A percentile compares a stretch with the other conserved stretches of the same genome.
Conservation (phyloP, 2,888 invertebrate genomes). For the Trichogramma evanescens region DNA sequence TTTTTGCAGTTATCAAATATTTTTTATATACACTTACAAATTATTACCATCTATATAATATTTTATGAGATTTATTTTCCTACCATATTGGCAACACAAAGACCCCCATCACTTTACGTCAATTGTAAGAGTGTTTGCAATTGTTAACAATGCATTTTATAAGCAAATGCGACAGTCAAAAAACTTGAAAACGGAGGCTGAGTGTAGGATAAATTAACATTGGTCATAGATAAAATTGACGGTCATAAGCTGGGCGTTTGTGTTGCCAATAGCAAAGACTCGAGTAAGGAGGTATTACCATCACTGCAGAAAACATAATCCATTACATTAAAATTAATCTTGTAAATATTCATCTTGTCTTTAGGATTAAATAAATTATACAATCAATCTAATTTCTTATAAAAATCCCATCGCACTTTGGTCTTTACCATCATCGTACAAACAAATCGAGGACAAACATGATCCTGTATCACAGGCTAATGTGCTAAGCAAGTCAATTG, state of each 20-base stretch:
- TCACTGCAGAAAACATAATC: slow-evolving; percentile 11
- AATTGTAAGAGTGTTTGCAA: no score
- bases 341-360: slow-evolving; percentile 11
- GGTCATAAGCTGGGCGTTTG: no score
- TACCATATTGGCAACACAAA: background rate
- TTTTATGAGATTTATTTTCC: slow-evolving; percentile 11
- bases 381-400: slow-evolving; percentile 23
- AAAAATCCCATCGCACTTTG: slow-evolving; percentile 16
- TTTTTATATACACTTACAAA: slow-evolving; percentile 17
- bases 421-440: slow-evolving; percentile 23
- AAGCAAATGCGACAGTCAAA: no score
- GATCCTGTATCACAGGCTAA: slow-evolving; percentile 27
- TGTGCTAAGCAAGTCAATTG: slow-evolving; percentile 25
- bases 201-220: no score
- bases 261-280: slow-evolving; percentile 6
- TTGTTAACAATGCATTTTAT: no score
- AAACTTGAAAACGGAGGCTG: no score
- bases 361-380: slow-evolving; percentile 13
- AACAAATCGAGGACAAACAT: slow-evolving; percentile 36
- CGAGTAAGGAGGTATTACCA: slow-evolving; percentile 1
- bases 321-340: background rate
- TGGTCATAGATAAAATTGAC: no score
- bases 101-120: no score
- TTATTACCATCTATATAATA: slow-evolving; percentile 9
- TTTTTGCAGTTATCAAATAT: slow-evolving; percentile 16